Evolutionary conservation across 1,140 invertebrate species (phyloP).

Genomic region (Monochamus saltuarius): DNA sequence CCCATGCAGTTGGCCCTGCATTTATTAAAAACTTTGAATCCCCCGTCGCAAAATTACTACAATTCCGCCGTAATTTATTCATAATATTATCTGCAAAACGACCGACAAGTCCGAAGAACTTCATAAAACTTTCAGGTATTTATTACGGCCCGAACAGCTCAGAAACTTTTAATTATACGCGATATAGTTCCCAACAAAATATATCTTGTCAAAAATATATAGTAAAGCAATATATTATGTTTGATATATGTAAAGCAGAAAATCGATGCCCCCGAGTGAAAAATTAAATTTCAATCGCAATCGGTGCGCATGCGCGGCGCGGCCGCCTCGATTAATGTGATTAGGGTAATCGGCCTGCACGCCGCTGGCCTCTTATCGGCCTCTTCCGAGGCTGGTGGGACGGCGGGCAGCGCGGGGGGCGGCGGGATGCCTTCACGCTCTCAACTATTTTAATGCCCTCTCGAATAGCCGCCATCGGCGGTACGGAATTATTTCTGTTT

Average conservation of each 20-base stretch:
- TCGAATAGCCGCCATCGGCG: too few relatives aligned
- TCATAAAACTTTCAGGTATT: constrained; percentile 17
- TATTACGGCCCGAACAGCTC: constrained; percentile 12
- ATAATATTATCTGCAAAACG: constrained; percentile 9
- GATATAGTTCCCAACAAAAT: constrained; percentile 19
- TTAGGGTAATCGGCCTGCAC: constrained; percentile 13
- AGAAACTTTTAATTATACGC: constrained; percentile 26
- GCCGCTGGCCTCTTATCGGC: too few relatives aligned
- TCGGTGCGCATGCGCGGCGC: constrained; percentile 14
- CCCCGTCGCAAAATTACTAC: constrained; percentile 15
- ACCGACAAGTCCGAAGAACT: neutral
- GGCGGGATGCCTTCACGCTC: too few relatives aligned
- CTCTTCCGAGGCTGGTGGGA: neutral
- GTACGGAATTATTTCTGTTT: too few relatives aligned
- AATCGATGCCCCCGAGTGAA: constrained; percentile 34
- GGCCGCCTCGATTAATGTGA: constrained; percentile 34
- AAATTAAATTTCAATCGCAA: constrained; percentile 39
- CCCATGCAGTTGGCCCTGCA: neutral
- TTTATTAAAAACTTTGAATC: constrained; percentile 6
- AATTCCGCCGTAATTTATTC: constrained; percentile 17
- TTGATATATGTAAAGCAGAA: constrained; percentile 29
- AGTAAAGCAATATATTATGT: constrained; percentile 26
- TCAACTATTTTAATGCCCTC: too few relatives aligned
- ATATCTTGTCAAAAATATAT: constrained; percentile 23
- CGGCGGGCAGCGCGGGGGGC: constrained; percentile 19